These are phyloP conservation scores for Laspeyria flexula DNA, from an alignment of 2,888 invertebrate species.

Conservation along the genomic window DNA sequence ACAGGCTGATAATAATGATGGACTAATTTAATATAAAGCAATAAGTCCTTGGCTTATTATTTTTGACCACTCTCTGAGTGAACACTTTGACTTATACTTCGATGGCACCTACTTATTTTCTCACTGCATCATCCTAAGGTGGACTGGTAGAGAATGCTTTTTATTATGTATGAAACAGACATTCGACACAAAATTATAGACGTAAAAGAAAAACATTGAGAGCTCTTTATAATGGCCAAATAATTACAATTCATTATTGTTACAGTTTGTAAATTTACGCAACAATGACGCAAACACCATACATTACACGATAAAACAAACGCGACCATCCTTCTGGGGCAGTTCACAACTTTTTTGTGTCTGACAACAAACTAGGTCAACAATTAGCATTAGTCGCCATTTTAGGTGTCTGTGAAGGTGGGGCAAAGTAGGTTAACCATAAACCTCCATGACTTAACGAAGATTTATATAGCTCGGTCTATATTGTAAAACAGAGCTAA, in stretches of 20 bases:
- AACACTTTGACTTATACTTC: no score
- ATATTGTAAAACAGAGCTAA: conserved; percentile 41
- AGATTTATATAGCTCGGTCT: conserved; percentile 41
- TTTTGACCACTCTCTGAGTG: no score
- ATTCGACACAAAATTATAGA: no score
- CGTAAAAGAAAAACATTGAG: no score
- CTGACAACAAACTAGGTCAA: conserved; percentile 38
- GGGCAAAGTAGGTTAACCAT: conserved; percentile 46
- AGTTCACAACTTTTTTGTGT: conserved; percentile 19
- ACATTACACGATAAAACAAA: not conserved
- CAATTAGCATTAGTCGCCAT: conserved; percentile 45
- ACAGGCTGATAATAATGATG: no score
- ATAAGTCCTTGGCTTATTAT: no score
- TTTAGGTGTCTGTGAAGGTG: conserved; percentile 43
- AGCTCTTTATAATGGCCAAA: no score
- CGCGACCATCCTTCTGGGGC: not conserved
- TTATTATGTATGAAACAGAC: no score
- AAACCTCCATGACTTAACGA: conserved; percentile 40
- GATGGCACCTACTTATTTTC: no score
- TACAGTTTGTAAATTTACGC: not conserved
- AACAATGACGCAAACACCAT: not conserved
- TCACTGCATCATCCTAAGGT: no score
- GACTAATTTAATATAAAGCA: no score
- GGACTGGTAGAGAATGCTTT: no score
- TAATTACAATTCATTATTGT: not conserved